Evolutionary conservation across 2,113 vertebrate species (phyloP).

Genomic region (Toxotes jaculatrix): DNA sequence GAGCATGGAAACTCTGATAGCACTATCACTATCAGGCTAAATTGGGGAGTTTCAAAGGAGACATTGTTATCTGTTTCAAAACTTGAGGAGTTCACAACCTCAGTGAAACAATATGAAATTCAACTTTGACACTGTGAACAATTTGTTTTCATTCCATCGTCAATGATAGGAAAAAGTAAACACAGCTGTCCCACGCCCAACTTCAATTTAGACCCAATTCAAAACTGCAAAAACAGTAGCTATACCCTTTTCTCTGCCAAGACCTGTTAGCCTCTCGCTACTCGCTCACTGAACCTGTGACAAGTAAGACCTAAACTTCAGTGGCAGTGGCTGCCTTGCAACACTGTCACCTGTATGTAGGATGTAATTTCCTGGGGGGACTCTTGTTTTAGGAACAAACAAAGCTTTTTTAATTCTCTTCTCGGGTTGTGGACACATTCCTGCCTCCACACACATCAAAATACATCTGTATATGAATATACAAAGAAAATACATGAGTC

Average conservation of each 20-base stretch:
- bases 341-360: conserved; percentile 9
- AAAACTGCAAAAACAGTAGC: background rate
- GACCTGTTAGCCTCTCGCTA: background rate
- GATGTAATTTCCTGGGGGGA: conserved; percentile 24
- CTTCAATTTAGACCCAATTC: background rate
- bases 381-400: conserved; percentile 22
- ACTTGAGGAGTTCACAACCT: conserved; percentile 44
- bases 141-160: conserved; percentile 52
- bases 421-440: conserved; percentile 32
- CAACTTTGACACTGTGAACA: conserved; percentile 40
- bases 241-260: background rate
- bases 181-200: conserved; percentile 8
- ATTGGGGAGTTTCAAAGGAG: background rate
- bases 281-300: conserved; percentile 6
- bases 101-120: conserved; percentile 43
- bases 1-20: background rate
- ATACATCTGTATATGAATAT: background rate
- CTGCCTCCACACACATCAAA: conserved; percentile 12
- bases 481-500: conserved; percentile 24
- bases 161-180: conserved; percentile 39
- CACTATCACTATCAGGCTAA: background rate
- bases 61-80: conserved; percentile 26
- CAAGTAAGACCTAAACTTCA: background rate
- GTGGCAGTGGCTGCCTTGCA: background rate
- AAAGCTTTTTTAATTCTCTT: conserved; percentile 20